Evolutionary conservation across 1,140 invertebrate genomes (phyloP).

Genomic region (Cyrtorhinus lividipennis): DNA sequence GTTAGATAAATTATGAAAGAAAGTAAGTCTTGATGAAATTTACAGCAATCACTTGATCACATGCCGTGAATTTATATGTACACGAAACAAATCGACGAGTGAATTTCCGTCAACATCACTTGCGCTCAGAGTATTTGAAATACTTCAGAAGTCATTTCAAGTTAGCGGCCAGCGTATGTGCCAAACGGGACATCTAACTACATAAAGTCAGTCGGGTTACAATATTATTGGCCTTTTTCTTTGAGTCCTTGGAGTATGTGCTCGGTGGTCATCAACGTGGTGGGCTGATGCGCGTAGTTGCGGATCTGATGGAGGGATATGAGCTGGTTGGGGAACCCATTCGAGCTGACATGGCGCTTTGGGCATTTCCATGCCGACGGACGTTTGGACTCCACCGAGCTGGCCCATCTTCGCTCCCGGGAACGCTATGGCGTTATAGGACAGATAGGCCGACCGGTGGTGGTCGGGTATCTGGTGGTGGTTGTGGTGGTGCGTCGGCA

Average conservation of each 20-base stretch:
- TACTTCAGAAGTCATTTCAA: too few relatives aligned
- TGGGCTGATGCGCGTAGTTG: constrained; percentile 86
- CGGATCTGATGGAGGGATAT: constrained; percentile 92
- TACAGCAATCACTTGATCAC: too few relatives aligned
- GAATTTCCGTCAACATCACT: too few relatives aligned
- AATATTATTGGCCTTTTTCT: constrained; percentile 25
- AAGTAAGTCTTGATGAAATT: too few relatives aligned
- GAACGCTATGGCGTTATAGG: constrained; percentile 67
- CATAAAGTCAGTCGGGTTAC: constrained; percentile 8
- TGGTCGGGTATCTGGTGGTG: constrained; percentile 50
- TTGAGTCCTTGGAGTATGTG: constrained; percentile 28
- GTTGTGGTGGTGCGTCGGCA: constrained; percentile 57
- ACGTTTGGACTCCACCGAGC: constrained; percentile 23
- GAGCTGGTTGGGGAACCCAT: constrained; percentile 82
- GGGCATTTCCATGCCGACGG: constrained; percentile 31
- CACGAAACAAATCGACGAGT: too few relatives aligned
- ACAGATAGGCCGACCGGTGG: constrained; percentile 60
- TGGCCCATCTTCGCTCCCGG: constrained; percentile 31
- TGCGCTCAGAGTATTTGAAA: too few relatives aligned
- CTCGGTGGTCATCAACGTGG: constrained; percentile 27
- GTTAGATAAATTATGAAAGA: too few relatives aligned
- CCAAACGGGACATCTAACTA: too few relatives aligned
- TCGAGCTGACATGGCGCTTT: constrained; percentile 40
- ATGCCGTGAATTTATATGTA: too few relatives aligned
- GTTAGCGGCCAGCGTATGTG: too few relatives aligned